A percentile compares a stretch with the other conserved stretches of the same genome.
These are phyloP conservation scores for Cervus canadensis DNA, from an alignment of 2,113 vertebrate species.

Conservation along the genomic window DNA sequence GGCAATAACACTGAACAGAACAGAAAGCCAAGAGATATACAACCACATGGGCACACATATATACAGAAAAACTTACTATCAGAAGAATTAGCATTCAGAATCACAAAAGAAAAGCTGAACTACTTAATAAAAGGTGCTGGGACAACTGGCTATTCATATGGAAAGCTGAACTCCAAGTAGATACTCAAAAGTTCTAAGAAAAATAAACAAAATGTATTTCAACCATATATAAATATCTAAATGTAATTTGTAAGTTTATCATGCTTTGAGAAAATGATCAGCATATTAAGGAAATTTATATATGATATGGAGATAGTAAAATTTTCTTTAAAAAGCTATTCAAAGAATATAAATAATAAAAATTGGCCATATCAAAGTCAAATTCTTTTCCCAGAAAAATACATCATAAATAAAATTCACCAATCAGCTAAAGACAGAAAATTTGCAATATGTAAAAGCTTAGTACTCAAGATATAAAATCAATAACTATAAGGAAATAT, in stretches of 20 bases:
- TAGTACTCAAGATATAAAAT: background rate
- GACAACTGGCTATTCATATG: background rate
- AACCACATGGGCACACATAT: background rate
- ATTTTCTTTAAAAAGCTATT: background rate
- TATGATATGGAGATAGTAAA: background rate
- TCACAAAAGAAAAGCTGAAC: background rate
- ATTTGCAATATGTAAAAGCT: background rate
- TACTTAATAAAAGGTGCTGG: background rate
- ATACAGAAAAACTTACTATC: background rate
- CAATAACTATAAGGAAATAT: background rate
- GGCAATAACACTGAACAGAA: background rate
- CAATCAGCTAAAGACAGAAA: background rate
- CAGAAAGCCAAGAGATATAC: background rate
- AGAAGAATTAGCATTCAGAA: background rate
- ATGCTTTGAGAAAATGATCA: background rate
- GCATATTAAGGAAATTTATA: background rate
- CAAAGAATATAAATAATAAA: background rate
- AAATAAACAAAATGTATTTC: background rate
- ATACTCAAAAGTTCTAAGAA: background rate
- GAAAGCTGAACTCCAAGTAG: background rate
- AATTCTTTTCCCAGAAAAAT: background rate
- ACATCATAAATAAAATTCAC: background rate
- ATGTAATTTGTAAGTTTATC: background rate
- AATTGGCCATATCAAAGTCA: background rate
- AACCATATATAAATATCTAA: background rate